Percentiles rank a stretch among this genome's conserved stretches.
phyloP scores from a whole-genome alignment of 2,888 invertebrate genomes.

The Macaria liturata region DNA sequence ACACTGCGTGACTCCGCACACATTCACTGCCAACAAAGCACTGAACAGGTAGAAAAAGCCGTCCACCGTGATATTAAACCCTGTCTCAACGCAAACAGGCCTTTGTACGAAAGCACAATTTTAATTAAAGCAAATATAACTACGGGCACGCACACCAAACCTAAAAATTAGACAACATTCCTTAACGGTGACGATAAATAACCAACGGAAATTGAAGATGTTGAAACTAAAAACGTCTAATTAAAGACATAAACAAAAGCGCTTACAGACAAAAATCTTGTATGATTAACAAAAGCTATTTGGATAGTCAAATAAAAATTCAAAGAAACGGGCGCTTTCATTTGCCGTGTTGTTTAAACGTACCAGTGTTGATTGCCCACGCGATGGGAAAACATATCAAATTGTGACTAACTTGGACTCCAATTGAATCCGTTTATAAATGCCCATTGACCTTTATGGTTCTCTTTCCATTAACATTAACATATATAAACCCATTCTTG shows the following conservation, averaged over 20 bases:
- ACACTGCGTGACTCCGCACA: conserved; percentile 70
- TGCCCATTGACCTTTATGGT: conserved; percentile 54
- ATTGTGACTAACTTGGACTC: conserved; percentile 47
- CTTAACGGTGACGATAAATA: conserved; percentile 40
- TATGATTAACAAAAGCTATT: conserved; percentile 49
- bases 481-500: conserved; percentile 56
- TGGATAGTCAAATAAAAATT: conserved; percentile 47
- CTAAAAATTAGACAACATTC: conserved; percentile 49
- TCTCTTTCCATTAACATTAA: conserved; percentile 56
- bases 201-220: conserved; percentile 45
- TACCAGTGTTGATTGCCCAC: conserved; percentile 42
- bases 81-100: conserved; percentile 58
- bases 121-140: conserved; percentile 64
- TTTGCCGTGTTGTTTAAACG: conserved; percentile 45
- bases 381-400: conserved; percentile 45
- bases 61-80: conserved; percentile 59
- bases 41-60: conserved; percentile 69
- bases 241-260: conserved; percentile 49
- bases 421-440: conserved; percentile 52
- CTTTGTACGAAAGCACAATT: conserved; percentile 54
- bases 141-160: conserved; percentile 37
- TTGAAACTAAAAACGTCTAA: conserved; percentile 48
- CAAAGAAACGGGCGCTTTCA: conserved; percentile 47
- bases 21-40: conserved; percentile 64
- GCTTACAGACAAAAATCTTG: conserved; percentile 43